Evolutionary conservation across 2,888 invertebrate genomes (phyloP).

Genomic region (Cerastoderma edule): DNA sequence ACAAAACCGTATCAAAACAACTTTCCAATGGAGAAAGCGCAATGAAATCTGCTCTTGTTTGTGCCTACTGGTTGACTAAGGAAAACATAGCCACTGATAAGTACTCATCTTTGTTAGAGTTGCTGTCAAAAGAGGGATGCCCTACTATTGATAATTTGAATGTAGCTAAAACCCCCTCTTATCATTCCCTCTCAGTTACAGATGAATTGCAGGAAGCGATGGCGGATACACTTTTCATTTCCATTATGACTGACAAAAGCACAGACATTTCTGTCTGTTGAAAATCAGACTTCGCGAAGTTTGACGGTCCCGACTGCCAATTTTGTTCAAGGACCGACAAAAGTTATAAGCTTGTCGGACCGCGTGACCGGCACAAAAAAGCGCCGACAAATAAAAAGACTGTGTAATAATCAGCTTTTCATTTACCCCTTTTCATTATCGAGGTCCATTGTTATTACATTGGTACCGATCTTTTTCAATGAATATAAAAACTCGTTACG

Average conservation of each 20-base stretch:
- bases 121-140: constrained; percentile 12
- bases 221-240: constrained; percentile 21
- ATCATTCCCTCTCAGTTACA: constrained; percentile 16
- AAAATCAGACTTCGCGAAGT: too few relatives aligned
- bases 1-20: constrained; percentile 2
- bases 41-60: constrained; percentile 13
- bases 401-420: too few relatives aligned
- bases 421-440: too few relatives aligned
- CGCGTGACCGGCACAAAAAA: too few relatives aligned
- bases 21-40: constrained; percentile 10
- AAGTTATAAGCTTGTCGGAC: too few relatives aligned
- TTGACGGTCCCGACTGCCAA: too few relatives aligned
- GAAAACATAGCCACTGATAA: constrained; percentile 37
- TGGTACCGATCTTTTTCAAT: too few relatives aligned
- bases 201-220: constrained; percentile 33
- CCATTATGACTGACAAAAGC: constrained; percentile 31
- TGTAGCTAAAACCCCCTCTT: constrained; percentile 29
- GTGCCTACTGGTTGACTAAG: constrained; percentile 30
- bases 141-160: constrained; percentile 3
- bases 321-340: too few relatives aligned
- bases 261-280: constrained; percentile 33
- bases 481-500: too few relatives aligned
- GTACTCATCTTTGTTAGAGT: constrained; percentile 26
- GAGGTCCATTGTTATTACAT: too few relatives aligned
- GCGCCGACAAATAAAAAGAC: too few relatives aligned